Conservation (phyloP, 2,113 vertebrate species). For the Phalacrocorax pelagicus region DNA sequence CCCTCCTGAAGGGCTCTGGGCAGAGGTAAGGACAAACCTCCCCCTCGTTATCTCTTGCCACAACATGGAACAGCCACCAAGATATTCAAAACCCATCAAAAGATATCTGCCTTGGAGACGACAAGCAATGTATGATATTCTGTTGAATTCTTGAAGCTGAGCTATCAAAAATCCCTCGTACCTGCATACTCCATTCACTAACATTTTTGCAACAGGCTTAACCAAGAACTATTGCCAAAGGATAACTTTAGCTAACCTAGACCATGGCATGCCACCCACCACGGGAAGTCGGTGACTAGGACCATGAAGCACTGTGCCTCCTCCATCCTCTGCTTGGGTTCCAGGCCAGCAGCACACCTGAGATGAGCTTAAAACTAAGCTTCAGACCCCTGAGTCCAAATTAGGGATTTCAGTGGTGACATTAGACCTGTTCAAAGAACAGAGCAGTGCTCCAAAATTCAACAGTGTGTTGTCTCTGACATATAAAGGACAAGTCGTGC, state of each 20-base stretch:
- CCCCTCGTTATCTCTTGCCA: neutral
- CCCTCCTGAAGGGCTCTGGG: neutral
- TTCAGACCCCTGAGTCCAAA: neutral
- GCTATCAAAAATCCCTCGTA: neutral
- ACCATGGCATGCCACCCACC: too few species aligned
- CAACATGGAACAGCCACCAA: neutral
- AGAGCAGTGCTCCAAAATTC: neutral
- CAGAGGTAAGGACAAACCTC: neutral
- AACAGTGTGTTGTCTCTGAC: rapidly evolving
- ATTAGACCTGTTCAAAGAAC: neutral
- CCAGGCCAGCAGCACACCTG: neutral
- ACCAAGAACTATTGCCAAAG: neutral
- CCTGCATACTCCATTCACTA: neutral
- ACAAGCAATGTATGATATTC: neutral
- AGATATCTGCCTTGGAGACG: neutral
- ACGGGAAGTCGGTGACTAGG: too few species aligned
- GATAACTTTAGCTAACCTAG: neutral
- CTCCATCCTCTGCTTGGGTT: neutral
- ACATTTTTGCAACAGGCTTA: neutral
- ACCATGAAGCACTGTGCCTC: neutral
- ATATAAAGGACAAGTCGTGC: neutral
- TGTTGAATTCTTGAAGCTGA: neutral
- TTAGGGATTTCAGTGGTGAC: neutral
- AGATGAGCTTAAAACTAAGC: neutral
- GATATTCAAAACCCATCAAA: neutral